These are phyloP conservation scores for Planococcus citri DNA, from an alignment of 1,140 invertebrate genomes.

Conservation along the genomic window DNA sequence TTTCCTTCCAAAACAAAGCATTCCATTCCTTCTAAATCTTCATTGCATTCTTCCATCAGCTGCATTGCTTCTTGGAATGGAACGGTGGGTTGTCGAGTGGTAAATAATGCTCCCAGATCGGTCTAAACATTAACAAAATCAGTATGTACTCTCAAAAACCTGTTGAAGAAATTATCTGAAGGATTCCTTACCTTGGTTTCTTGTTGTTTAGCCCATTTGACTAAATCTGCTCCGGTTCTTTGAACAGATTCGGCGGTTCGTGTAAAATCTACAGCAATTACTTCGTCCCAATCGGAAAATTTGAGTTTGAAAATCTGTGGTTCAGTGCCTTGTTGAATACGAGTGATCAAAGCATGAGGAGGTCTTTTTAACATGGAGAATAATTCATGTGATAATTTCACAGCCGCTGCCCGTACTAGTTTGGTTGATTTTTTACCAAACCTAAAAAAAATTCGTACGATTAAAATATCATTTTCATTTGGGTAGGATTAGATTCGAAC, in stretches of 20 bases:
- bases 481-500: neutral
- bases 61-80: slow-evolving; percentile 71
- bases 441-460: slow-evolving; percentile 39
- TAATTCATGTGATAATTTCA: slow-evolving; percentile 90
- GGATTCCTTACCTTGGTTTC: slow-evolving; percentile 57
- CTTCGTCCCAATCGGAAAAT: slow-evolving; percentile 96
- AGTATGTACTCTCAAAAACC: neutral
- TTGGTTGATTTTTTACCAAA: slow-evolving; percentile 97
- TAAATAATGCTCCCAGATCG: slow-evolving; percentile 90
- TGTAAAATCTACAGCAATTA: slow-evolving; percentile 98
- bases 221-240: slow-evolving; percentile 89
- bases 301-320: slow-evolving; percentile 90
- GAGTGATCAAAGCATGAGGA: slow-evolving; percentile 72
- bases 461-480: neutral
- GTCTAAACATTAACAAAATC: slow-evolving; percentile 39
- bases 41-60: slow-evolving; percentile 85
- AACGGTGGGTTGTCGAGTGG: slow-evolving; percentile 84
- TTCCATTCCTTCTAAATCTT: slow-evolving; percentile 93
- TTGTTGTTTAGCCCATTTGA: slow-evolving; percentile 81
- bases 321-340: slow-evolving; percentile 72
- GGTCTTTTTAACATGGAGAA: slow-evolving; percentile 85
- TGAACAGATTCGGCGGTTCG: slow-evolving; percentile 93
- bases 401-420: slow-evolving; percentile 85
- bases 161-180: too few species aligned
- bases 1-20: slow-evolving; percentile 94